Evolutionary conservation across 2,797 vertebrate species (phyloP).

Genomic region (Fundulus diaphanus): DNA sequence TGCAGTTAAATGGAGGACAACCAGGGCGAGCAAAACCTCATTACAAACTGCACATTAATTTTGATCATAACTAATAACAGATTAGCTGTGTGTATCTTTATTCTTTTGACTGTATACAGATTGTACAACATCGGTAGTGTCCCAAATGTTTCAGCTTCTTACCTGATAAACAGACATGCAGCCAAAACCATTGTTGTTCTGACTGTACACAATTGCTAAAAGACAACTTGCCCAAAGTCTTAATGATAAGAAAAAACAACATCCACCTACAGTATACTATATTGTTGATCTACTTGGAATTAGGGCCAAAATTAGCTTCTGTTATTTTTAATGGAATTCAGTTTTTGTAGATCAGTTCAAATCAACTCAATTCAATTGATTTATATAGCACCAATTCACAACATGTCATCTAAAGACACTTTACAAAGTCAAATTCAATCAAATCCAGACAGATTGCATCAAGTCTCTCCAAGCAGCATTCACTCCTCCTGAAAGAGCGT

Average conservation of each 20-base stretch:
- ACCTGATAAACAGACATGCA: background rate
- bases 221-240: background rate
- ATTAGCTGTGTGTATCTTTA: background rate
- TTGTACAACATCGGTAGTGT: background rate
- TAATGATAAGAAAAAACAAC: background rate
- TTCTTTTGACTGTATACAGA: background rate
- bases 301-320: background rate
- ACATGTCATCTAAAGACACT: too few relatives aligned
- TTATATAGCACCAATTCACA: too few relatives aligned
- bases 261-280: background rate
- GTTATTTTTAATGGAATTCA: background rate
- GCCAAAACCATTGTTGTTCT: background rate
- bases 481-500: too few relatives aligned
- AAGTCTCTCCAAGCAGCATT: too few relatives aligned
- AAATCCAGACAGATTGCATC: too few relatives aligned
- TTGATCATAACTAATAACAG: background rate
- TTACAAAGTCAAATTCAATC: too few relatives aligned
- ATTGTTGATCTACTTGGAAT: background rate
- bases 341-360: background rate
- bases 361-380: too few relatives aligned
- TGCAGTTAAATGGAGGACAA: background rate
- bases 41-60: background rate
- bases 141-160: background rate
- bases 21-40: background rate
- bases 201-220: background rate